Percentiles rank a stretch among this genome's conserved stretches.
phyloP scores from a whole-genome alignment of 2,113 vertebrate species.

The Dendrocopos noguchii region DNA sequence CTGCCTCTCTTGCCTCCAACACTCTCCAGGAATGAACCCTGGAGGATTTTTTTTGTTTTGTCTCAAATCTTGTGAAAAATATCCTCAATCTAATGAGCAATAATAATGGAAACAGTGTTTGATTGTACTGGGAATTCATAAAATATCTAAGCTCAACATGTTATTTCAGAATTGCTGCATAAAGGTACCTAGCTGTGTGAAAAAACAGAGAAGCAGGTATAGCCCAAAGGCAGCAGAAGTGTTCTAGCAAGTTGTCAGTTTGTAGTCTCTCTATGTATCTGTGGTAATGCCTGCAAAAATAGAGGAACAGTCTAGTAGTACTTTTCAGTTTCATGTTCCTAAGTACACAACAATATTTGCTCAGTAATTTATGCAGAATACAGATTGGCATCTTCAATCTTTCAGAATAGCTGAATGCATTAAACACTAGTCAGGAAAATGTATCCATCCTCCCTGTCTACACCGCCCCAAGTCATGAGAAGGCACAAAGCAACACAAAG shows the following conservation, averaged over 20 bases:
- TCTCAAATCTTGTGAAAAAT: not conserved
- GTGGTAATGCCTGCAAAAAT: not conserved
- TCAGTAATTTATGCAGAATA: not conserved
- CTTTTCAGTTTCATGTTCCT: not conserved
- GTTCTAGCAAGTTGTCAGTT: not conserved
- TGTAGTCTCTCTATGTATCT: not conserved
- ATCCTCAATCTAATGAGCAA: not conserved
- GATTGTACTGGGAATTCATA: not conserved
- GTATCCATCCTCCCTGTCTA: not conserved
- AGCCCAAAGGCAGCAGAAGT: not conserved
- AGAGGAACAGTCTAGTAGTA: not conserved
- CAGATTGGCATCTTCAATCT: not conserved
- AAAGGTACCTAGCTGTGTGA: not conserved
- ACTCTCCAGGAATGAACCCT: too few species aligned
- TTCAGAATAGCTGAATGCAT: not conserved
- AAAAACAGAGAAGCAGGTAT: not conserved
- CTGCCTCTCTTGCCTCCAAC: too few species aligned
- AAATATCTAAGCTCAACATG: not conserved
- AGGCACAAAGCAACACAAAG: not conserved
- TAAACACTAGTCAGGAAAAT: not conserved
- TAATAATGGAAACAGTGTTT: not conserved
- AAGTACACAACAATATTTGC: not conserved
- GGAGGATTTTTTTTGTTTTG: not conserved
- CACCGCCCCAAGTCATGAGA: not conserved
- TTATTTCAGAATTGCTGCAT: not conserved